Conservation (phyloP, 2,113 vertebrate species). For the Tamias sibiricus region DNA sequence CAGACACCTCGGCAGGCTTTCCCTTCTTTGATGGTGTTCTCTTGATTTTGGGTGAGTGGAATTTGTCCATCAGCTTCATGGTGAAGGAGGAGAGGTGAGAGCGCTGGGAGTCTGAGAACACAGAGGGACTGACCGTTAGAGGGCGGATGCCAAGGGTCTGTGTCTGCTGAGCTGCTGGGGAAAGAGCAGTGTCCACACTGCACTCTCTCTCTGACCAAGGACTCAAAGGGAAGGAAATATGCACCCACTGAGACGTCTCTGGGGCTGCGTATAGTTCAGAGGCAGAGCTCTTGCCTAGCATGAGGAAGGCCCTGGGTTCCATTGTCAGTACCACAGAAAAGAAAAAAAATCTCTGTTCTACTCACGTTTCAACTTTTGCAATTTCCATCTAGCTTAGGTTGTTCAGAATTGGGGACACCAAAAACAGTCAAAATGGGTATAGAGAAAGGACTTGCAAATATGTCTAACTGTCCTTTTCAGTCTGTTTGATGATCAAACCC, state of each 20-base stretch:
- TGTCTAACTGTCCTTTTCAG: not conserved
- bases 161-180: not conserved
- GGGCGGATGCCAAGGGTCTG: not conserved
- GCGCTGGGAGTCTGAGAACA: slow-evolving; percentile 94
- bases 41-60: slow-evolving; percentile 99
- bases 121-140: slow-evolving; percentile 55
- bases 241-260: not conserved
- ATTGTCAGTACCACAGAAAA: not conserved
- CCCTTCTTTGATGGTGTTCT: slow-evolving; percentile 98
- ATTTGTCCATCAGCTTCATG: slow-evolving; percentile 99
- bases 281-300: not conserved
- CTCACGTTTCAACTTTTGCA: not conserved
- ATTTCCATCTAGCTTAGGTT: not conserved
- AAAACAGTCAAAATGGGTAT: not conserved
- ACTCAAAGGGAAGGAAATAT: not conserved
- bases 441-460: not conserved
- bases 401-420: not conserved
- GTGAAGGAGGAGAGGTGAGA: slow-evolving; percentile 99
- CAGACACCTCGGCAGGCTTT: slow-evolving; percentile 93
- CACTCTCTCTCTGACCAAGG: not conserved
- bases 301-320: not conserved
- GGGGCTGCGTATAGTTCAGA: not conserved
- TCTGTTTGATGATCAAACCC: no score
- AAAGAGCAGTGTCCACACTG: not conserved
- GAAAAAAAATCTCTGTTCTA: not conserved